Percentiles rank a stretch among this genome's conserved stretches.
Conservation (phyloP, 2,797 vertebrate species). For the Pyrocephalus nanus region DNA sequence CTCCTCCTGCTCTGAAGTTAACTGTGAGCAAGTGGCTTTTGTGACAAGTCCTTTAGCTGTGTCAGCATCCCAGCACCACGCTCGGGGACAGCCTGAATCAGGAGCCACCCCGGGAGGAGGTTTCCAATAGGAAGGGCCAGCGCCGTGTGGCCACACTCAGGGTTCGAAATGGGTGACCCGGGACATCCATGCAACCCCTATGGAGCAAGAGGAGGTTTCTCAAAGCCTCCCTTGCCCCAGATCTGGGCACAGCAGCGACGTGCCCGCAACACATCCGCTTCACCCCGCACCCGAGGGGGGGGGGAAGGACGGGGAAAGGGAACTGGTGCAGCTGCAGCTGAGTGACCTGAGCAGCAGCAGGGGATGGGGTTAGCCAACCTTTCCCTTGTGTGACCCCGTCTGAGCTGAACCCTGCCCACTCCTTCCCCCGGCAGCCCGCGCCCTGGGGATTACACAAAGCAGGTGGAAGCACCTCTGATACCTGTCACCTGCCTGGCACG, state of each 20-base stretch:
- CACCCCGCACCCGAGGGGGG: background rate
- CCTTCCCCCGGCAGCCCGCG: background rate
- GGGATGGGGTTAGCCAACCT: background rate
- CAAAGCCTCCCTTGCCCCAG: constrained; percentile 37
- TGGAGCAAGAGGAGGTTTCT: constrained; percentile 43
- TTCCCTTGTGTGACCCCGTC: background rate
- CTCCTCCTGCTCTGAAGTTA: background rate
- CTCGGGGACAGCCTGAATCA: accelerated
- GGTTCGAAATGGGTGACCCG: accelerated
- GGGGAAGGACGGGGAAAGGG: background rate
- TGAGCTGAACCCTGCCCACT: background rate
- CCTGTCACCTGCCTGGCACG: background rate
- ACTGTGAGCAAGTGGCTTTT: background rate
- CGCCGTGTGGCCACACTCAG: accelerated
- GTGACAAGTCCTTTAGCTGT: background rate
- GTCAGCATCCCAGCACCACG: accelerated
- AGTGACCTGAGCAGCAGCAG: background rate
- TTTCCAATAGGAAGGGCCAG: background rate
- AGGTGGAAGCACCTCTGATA: background rate
- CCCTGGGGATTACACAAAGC: background rate
- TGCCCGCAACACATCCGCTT: background rate
- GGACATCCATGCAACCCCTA: background rate
- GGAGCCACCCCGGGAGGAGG: background rate
- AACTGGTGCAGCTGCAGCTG: background rate
- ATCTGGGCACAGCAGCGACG: background rate